Base-by-base conservation (phyloP, 1,140 invertebrate species). In the Heliconius congener region DNA sequence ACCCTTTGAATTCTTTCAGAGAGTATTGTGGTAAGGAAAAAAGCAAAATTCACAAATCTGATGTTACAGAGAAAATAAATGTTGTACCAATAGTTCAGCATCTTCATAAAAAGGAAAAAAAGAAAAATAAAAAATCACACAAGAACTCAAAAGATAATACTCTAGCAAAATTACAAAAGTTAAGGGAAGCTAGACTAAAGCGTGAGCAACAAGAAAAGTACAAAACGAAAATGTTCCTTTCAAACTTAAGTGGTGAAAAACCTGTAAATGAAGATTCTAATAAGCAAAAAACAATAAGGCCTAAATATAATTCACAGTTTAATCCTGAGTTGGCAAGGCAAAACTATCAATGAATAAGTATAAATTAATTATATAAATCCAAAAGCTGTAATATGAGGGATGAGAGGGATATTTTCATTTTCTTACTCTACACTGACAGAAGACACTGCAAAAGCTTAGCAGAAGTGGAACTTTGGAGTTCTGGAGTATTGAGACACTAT, bases 231-330 rank as follows among this genome's bases (percentile, higher is more conserved):
- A 92, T 94, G 78, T 93, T 99, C 39, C 92, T 99, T 57, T 96
- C 96, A 13, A 96, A 96, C 90, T 76, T 96, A 2, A 95, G 93
- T 88, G 96, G 96, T n/a, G 92, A 95, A 71, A 30, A 87, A 27
- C 84, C 86, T 77, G 75, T 85, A 50, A 76, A 85, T 27, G 78
- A 88, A 71, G 80, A 83, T 52, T 77, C 85, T 82, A 76, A 85
- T 73, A 57, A 88, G 74, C 82, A 91, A 84, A 86, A 90, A 73
- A 82, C 84, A 81, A 91, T 96, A 4, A 95, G 95, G 85, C 96
- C 97, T 86, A 97, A 97, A 94, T 99, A 99, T 90, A 98, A 98
- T 95, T 98, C 98, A 9, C 98, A 99, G 94, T 99, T 98, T 91
- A 99, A 98, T 95, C 98, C 98, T 73, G 96, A 98, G 94, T 91